Evolutionary conservation across 2,888 invertebrate genomes (phyloP).

Genomic region (Bombylius discolor): DNA sequence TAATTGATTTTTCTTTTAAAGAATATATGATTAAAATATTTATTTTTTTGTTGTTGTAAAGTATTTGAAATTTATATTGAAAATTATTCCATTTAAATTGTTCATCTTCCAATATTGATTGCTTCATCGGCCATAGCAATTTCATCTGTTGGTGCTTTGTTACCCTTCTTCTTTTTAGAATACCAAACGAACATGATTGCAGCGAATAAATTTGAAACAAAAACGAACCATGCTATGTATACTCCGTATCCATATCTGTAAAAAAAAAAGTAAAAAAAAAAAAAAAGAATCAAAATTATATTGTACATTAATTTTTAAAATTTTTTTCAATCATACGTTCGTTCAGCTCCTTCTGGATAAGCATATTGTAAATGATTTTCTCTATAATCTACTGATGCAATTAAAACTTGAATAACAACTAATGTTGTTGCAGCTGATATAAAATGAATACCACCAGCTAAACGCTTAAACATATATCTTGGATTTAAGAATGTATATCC

Average conservation of each 20-base stretch:
- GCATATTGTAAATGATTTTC: constrained; percentile 48
- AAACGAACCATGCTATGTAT: constrained; percentile 65
- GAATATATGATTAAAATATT: too few relatives aligned
- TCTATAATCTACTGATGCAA: constrained; percentile 60
- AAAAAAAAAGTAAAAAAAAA: constrained; percentile 7
- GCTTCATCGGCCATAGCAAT: constrained; percentile 76
- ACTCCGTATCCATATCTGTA: constrained; percentile 57
- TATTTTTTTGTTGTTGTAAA: background rate
- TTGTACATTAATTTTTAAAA: background rate
- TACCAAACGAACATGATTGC: constrained; percentile 64
- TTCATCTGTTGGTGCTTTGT: constrained; percentile 69
- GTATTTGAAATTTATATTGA: too few relatives aligned
- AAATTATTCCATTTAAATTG: background rate
- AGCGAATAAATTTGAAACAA: constrained; percentile 51
- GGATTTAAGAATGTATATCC: constrained; percentile 73
- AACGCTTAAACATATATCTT: constrained; percentile 76
- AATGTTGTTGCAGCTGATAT: constrained; percentile 70
- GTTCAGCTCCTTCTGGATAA: constrained; percentile 52
- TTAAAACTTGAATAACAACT: constrained; percentile 69
- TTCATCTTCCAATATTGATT: constrained; percentile 57
- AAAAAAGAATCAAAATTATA: background rate
- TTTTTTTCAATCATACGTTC: constrained; percentile 39
- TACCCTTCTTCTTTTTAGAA: constrained; percentile 73
- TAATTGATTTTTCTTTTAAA: too few relatives aligned
- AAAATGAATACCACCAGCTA: constrained; percentile 73